Base-by-base conservation (phyloP, 2,888 invertebrate genomes). In the Griposia aprilina region DNA sequence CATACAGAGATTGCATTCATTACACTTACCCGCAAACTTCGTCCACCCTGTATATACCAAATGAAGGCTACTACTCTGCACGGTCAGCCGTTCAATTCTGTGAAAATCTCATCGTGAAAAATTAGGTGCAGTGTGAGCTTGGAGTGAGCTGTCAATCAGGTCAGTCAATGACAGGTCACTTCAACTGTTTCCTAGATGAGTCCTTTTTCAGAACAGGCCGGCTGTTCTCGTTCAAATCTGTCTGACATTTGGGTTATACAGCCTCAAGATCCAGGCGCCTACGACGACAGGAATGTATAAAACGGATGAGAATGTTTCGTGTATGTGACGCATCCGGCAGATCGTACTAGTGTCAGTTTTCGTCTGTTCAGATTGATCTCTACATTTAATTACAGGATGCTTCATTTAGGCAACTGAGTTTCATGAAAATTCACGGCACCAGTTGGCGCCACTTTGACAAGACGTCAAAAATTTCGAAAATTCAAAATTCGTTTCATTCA, bases 1-100 rank as follows among this genome's bases (percentile, higher is more conserved):
- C 73, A 36, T n/a, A 30, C 45, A 36, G 17, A 50, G n/a, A 72
- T 72, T 65, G 36, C n/a, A 65, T 72, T 36, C 36, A 41, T 41
- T 41, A 2, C 65, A 45, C 17, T 6, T 48, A 45, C 11, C 26
- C n/a, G 65, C 41, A 41, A 70, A 70, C 55, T 4, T 66, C 11
- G 11, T 45, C 17, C 30, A 3, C 8, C 8, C 10, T 60, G 17
- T 20, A 17, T 20, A 60, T 36, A 50, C 50, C 17, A 50, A 50
- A 20, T 52, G 2, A 52, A 20, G 20, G 2, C 52, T 52, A 52
- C 52, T 50, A 50, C 50, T 36, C 7, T 50, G 6, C 6, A 52
- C 17, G 17, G 50, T 20, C 20, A 52, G 7, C 6, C 0, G 20
- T 2, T 20, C 52, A 20, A 52, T 52, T 52, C 20, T 52, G 30